Evolutionary conservation across 2,797 vertebrate species (phyloP).

Genomic region (Prunella strophiata): DNA sequence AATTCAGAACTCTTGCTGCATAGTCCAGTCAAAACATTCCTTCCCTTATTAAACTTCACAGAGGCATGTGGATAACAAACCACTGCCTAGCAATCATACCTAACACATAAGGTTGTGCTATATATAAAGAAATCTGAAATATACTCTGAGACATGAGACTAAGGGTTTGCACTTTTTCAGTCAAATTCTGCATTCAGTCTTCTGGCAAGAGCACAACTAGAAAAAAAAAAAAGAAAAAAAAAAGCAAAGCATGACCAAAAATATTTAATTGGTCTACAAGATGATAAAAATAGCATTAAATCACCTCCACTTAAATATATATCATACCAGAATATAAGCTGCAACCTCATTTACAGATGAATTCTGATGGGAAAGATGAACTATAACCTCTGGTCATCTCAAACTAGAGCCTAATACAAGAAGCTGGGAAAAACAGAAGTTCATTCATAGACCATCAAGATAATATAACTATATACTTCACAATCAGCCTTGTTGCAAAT

Average conservation of each 20-base stretch:
- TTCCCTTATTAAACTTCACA: not conserved
- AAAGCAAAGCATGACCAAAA: not conserved
- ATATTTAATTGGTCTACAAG: not conserved
- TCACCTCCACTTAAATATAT: not conserved
- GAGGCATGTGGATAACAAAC: not conserved
- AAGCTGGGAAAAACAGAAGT: slow-evolving; percentile 25
- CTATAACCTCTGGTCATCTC: not conserved
- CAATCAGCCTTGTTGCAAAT: slow-evolving; percentile 1
- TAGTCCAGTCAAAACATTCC: not conserved
- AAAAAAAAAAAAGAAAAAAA: not conserved
- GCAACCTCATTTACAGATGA: not conserved
- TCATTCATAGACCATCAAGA: not conserved
- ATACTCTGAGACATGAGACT: not conserved
- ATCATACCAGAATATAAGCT: not conserved
- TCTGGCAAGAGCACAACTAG: not conserved
- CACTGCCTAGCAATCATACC: not conserved
- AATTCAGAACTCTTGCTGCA: not conserved
- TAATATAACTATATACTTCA: not conserved
- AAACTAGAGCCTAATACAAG: not conserved
- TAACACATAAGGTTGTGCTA: not conserved
- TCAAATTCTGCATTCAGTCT: not conserved
- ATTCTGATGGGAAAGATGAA: not conserved
- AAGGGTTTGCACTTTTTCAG: not conserved
- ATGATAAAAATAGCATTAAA: not conserved
- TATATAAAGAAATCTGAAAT: not conserved